Evolutionary conservation across 2,888 invertebrate species (phyloP).

Genomic region (Gisinianus flammeolus): DNA sequence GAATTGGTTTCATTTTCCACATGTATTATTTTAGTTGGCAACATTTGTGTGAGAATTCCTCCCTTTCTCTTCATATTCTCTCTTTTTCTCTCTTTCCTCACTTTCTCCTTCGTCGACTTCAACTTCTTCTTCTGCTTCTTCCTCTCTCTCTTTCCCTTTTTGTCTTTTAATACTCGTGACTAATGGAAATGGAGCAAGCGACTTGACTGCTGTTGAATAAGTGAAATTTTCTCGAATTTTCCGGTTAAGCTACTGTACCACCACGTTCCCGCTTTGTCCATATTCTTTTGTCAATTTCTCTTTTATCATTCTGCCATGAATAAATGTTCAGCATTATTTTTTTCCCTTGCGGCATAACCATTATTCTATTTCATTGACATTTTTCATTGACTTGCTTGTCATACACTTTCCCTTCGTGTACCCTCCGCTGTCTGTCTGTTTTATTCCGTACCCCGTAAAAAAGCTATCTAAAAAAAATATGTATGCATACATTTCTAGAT

Average conservation of each 20-base stretch:
- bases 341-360: background rate
- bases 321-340: conserved; percentile 17
- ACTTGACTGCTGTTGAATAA: background rate
- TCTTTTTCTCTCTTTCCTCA: background rate
- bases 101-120: background rate
- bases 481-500: too few species aligned
- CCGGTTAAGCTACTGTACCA: conserved; percentile 19
- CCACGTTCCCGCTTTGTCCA: background rate
- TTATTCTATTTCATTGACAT: background rate
- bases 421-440: too few species aligned
- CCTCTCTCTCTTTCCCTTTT: background rate
- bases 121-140: background rate
- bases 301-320: background rate
- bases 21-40: background rate
- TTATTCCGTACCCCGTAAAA: too few species aligned
- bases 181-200: background rate
- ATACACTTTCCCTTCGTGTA: too few species aligned
- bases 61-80: background rate
- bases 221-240: conserved; percentile 34
- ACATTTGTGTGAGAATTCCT: background rate
- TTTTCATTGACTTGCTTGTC: background rate
- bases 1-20: background rate
- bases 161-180: too few species aligned
- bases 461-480: too few species aligned
- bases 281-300: background rate